These are phyloP conservation scores for Sebastes hubbsi DNA, from an alignment of 2,797 vertebrate species.

Conservation along the genomic window DNA sequence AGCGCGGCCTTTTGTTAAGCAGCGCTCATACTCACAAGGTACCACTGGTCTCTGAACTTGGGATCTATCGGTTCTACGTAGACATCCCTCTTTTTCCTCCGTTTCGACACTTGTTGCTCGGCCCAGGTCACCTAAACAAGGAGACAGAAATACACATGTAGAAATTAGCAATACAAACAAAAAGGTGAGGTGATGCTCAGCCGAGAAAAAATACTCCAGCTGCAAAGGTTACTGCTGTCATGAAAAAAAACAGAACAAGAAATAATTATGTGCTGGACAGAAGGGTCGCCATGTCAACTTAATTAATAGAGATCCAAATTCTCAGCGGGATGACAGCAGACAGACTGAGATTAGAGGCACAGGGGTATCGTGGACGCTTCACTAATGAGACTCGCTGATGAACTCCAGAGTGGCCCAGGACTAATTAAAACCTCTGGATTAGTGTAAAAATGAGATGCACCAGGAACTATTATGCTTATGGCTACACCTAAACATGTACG, in stretches of 20 bases:
- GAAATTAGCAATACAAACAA: background rate
- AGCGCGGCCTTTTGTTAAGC: background rate
- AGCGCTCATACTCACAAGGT: slow-evolving; percentile 86
- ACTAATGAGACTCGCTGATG: slow-evolving; percentile 66
- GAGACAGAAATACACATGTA: background rate
- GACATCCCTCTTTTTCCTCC: slow-evolving; percentile 89
- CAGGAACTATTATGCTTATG: slow-evolving; percentile 21
- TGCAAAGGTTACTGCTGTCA: background rate
- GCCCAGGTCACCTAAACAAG: slow-evolving; percentile 89
- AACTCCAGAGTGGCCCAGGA: slow-evolving; percentile 48
- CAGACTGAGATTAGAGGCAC: slow-evolving; percentile 61
- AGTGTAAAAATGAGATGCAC: slow-evolving; percentile 19
- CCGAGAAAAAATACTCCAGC: background rate
- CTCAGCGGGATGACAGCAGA: slow-evolving; percentile 42
- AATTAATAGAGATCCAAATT: slow-evolving; percentile 64
- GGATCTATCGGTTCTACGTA: slow-evolving; percentile 90
- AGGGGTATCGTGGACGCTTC: slow-evolving; percentile 30
- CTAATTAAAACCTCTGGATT: slow-evolving; percentile 68
- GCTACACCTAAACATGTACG: slow-evolving; percentile 10
- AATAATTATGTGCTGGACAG: slow-evolving; percentile 39
- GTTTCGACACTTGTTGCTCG: slow-evolving; percentile 94
- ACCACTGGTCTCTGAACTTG: slow-evolving; percentile 95
- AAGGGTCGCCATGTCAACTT: slow-evolving; percentile 49
- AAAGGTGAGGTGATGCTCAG: background rate
- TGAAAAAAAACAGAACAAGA: slow-evolving; percentile 2